A percentile compares a stretch with the other conserved stretches of the same genome.
phyloP scores from a whole-genome alignment of 2,113 vertebrate species.

The Nothobranchius kuhntae region DNA sequence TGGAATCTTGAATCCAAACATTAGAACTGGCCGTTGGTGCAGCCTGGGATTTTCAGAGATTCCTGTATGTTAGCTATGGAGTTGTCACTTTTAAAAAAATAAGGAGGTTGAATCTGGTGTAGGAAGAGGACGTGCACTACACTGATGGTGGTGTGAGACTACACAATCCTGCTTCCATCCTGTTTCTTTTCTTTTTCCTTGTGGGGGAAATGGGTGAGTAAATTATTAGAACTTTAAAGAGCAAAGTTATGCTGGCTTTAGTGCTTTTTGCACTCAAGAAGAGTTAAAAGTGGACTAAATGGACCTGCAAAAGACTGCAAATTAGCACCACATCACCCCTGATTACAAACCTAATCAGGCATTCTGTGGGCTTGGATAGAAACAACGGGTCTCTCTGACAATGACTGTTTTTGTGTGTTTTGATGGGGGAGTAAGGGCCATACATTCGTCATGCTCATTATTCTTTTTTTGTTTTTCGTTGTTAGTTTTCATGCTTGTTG shows the following conservation, averaged over 20 bases:
- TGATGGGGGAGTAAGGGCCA: conserved; percentile 17
- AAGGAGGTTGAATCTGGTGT: conserved; percentile 30
- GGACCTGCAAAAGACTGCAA: conserved; percentile 55
- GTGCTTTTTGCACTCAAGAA: conserved; percentile 77
- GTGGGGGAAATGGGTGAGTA: conserved; percentile 43
- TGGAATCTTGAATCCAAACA: conserved; percentile 34
- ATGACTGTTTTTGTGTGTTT: conserved; percentile 44
- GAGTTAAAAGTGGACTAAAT: conserved; percentile 31
- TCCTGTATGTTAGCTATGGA: conserved; percentile 4
- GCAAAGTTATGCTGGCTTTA: conserved; percentile 70
- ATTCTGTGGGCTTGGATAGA: conserved; percentile 21
- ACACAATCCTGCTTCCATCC: conserved; percentile 60
- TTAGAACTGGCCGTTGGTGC: conserved; percentile 44
- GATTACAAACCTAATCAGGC: conserved; percentile 20
- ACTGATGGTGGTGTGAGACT: conserved; percentile 45
- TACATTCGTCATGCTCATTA: conserved; percentile 32
- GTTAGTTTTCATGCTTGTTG: conserved; percentile 48
- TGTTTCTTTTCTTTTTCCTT: conserved; percentile 23
- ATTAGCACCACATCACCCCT: conserved; percentile 30
- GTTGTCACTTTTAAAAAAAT: conserved; percentile 13
- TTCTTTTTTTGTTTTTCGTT: conserved; percentile 34
- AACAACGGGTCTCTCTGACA: conserved; percentile 32
- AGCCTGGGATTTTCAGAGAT: conserved; percentile 32
- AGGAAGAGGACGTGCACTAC: conserved; percentile 57
- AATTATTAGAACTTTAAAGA: conserved; percentile 68